Evolutionary conservation across 2,888 invertebrate species (phyloP), one percentile per base, ranked within the genome.

Genomic region (Melieria picta): DNA sequence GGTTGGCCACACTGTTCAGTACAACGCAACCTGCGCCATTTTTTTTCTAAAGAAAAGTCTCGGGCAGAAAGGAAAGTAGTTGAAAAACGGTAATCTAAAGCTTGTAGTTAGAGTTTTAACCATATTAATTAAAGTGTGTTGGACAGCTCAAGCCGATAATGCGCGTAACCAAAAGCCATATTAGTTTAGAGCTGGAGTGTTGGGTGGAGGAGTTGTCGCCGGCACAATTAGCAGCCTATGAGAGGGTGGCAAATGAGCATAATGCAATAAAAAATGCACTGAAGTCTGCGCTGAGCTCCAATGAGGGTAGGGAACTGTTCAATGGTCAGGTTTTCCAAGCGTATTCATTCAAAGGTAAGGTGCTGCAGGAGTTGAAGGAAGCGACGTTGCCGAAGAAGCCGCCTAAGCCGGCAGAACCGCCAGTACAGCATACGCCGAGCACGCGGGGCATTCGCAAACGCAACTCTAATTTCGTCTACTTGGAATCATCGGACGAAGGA

Each of bases 171-270:
- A 83, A 81, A 75, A 81, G 79, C 73, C 83, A 85, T 74, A 82
- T 86, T 72, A 80, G 80, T 65, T 85, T 93, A 63, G 90, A 91
- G 72, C 88, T 94, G 81, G 93, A 93, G 77, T 92, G 91, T 81
- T 91, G 90, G 89, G 90, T 91, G 52, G 94, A 94, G 74, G 92
- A 92, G 58, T 86, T 94, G 0, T 90, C 91, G 0, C 90, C 91
- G 66, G 89, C 88, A 2, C 94, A 94, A 83, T 82, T 90, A 16
- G 89, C 90, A 60, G 89, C 90, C 0, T 90, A 90, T 77, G 90
- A 90, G 76, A 89, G 90, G 84, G 89, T 91, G 7, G 89, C 91
- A 75, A 90, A 90, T 74, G 93, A 93, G 79, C 91, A 92, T 78
- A 89, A 90, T 80, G 91, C 90, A 72, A 89, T 92, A 63, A 90